Base-by-base conservation (phyloP, 2,888 invertebrate species). In the Aporophyla lueneburgensis region DNA sequence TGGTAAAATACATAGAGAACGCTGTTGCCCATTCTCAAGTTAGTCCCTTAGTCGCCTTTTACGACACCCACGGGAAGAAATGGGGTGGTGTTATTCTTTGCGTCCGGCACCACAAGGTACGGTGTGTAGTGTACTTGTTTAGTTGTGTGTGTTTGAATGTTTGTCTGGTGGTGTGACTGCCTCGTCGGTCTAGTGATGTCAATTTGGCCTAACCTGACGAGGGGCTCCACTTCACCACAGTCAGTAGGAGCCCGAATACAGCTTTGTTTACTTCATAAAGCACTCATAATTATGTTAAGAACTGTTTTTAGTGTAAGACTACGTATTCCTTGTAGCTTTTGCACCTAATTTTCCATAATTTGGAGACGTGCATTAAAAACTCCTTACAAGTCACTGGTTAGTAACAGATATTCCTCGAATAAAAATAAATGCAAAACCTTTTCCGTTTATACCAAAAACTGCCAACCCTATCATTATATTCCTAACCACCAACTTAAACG, bases 391-490 rank as follows among this genome's bases (percentile, higher is more conserved):
- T 21, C 12, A 27, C 51, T n/a, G 5, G 6, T 33, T 33, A 33
- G 1, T 5, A 33, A 16, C 27, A 49, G 7, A 19, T 7, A 19
- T 40, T 9, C 7, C 5, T 0, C 5, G 24, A 46, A 59, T n/a
- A 1, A 53, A 66, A 80, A 65, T 27, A 63, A 21, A 2, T 21
- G 6, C 14, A 71, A 62, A 65, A 51, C 27, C 12, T 40, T 10
- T 59, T 62, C 58, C 24, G 12, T 66, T 67, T 54, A 43, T 21
- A 43, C 56, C 40, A 51, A 68, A 61, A 61, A 51, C 71, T 49
- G 71, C 12, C 86, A 86, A 79, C 87, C 88, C 87, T 88, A 78
- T 62, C 73, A 46, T 14, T 10, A 54, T 75, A 49, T 70, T 46
- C 56, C 46, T 16, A 54, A 33, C 49, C 21, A 62, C 71, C 67